Evolutionary conservation across 2,888 invertebrate species (phyloP).

Genomic region (Andrena camellia): DNA sequence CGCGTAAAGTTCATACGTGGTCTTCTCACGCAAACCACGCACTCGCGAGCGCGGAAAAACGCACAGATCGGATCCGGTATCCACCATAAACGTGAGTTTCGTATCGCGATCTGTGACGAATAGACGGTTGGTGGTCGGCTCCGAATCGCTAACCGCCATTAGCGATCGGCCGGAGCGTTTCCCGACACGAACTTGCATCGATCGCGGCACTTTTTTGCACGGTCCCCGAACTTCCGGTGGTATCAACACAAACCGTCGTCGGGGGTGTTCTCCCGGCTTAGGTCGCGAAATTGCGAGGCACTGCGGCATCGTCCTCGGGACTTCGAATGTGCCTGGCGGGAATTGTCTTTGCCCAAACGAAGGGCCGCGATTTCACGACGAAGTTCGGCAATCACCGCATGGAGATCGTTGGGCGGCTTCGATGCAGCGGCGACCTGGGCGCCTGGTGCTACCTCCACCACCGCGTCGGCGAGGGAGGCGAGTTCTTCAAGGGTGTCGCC

Average conservation of each 20-base stretch:
- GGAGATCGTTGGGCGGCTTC: not conserved
- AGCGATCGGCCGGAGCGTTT: not conserved
- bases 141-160: not conserved
- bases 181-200: not conserved
- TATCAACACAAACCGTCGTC: not conserved
- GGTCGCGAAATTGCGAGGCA: not conserved
- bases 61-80: slow-evolving; percentile 3
- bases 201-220: not conserved
- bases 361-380: slow-evolving; percentile 10
- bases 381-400: not conserved
- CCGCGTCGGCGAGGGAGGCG: not conserved
- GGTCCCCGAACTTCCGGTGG: not conserved
- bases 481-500: not conserved
- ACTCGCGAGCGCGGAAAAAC: not conserved
- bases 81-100: not conserved
- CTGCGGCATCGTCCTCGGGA: not conserved
- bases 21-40: not conserved
- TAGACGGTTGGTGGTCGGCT: not conserved
- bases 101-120: not conserved
- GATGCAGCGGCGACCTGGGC: not conserved
- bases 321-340: not conserved
- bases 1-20: not conserved
- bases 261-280: no score
- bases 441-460: not conserved
- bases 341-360: not conserved